Evolutionary conservation across 2,113 vertebrate species (phyloP).

Genomic region (Colinus virginianus): DNA sequence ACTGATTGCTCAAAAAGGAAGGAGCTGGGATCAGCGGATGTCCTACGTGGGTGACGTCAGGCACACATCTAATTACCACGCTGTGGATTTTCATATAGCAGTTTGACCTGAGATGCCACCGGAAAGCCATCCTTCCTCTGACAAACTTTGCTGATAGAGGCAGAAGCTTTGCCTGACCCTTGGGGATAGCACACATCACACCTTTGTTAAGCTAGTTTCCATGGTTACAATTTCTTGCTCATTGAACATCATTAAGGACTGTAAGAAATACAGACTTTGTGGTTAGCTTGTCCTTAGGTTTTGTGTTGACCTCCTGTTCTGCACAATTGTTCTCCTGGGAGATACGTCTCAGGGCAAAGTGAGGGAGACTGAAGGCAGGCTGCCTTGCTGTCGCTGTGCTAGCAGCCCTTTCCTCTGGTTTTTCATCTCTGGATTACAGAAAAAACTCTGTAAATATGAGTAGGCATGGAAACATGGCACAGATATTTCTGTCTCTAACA

Average conservation of each 20-base stretch:
- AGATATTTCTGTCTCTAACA: conserved; percentile 61
- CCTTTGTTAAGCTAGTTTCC: conserved; percentile 63
- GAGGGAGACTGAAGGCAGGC: not conserved
- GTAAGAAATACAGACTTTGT: conserved; percentile 10
- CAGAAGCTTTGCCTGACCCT: not conserved
- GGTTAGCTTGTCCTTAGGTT: not conserved
- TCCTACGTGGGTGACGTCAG: not conserved
- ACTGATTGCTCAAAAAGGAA: not conserved
- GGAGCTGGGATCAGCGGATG: not conserved
- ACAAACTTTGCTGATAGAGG: not conserved
- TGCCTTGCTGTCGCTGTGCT: not conserved
- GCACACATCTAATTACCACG: not conserved
- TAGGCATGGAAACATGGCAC: conserved; percentile 64
- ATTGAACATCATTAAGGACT: conserved; percentile 36
- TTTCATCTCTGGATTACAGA: conserved; percentile 32
- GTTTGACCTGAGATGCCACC: not conserved
- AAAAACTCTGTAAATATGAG: conserved; percentile 44
- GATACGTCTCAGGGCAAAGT: not conserved
- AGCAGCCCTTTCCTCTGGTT: conserved; percentile 7
- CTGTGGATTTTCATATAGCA: not conserved
- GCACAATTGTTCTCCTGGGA: not conserved
- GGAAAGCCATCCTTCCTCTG: not conserved
- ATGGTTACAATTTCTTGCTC: conserved; percentile 54
- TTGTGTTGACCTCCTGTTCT: conserved; percentile 18
- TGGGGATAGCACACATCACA: conserved; percentile 6